Percentiles rank a stretch among this genome's conserved stretches.
These are phyloP conservation scores for Microcebus jonahi DNA, from an alignment of 2,113 vertebrate genomes.

Conservation along the genomic window DNA sequence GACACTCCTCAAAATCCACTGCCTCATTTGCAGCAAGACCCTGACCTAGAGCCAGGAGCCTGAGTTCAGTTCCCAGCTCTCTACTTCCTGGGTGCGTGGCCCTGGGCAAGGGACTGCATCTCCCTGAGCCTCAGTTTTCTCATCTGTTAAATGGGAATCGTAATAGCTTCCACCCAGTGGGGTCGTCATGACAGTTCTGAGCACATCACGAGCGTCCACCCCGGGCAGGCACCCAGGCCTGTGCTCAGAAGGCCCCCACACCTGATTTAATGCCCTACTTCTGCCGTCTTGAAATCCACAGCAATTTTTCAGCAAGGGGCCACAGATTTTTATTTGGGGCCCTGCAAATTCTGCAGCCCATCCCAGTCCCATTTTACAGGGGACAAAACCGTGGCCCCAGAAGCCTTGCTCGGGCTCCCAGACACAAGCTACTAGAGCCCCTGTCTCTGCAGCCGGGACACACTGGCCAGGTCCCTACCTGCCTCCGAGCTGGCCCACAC, in stretches of 20 bases:
- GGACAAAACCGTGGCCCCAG: background rate
- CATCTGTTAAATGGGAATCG: background rate
- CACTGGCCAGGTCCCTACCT: background rate
- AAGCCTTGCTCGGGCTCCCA: background rate
- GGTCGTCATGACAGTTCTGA: background rate
- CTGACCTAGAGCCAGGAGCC: background rate
- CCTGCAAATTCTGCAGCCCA: background rate
- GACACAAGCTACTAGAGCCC: background rate
- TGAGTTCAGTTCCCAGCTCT: background rate
- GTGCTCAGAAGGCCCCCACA: background rate
- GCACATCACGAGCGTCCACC: accelerated
- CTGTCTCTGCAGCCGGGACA: background rate
- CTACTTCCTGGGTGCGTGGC: accelerated
- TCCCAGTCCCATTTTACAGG: background rate
- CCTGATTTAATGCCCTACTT: background rate
- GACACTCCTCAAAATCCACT: background rate
- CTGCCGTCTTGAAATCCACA: background rate
- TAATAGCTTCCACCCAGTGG: background rate
- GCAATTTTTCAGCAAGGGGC: background rate
- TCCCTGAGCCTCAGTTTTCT: background rate
- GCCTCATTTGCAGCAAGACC: background rate
- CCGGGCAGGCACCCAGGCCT: background rate
- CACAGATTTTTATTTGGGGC: background rate
- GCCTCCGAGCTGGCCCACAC: background rate
- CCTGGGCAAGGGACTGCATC: background rate